Evolutionary conservation across 2,797 vertebrate genomes (phyloP), one percentile per base, ranked within the genome.

Genomic region (Cheirogaleus major): DNA sequence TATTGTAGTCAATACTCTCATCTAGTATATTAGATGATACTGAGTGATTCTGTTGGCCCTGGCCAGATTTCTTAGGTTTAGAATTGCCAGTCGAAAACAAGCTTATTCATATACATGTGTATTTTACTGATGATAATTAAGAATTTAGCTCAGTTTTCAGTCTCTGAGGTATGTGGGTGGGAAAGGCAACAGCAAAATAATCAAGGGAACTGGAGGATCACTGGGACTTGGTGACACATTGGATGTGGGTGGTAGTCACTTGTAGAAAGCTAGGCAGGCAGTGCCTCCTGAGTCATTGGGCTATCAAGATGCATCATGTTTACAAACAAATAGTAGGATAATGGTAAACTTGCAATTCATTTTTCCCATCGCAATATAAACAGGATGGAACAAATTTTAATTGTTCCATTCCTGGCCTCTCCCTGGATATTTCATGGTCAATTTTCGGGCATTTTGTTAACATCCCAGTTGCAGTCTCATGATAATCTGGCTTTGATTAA

Each of bases 321-420:
- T 97, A 95, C 81, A 97, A 97, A 96, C 92, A 95, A 95, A 92
- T 55, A 96, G 52, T 73, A 92, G 30, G 7, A 59, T 89, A 89
- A 86, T 69, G 20, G 32, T 11, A 92, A 87, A 78, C 17, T 91
- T 79, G 41, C 23, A 95, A 94, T 89, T 94, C 84, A 89, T 80
- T 96, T 95, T 88, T 88, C 9, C 30, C 41, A 80, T 45, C 84
- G 8, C 11, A 67, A 69, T 90, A 87, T 83, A 80, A 95, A 81
- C 50, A 89, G 1, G n/a, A 59, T 73, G 82, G 11, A 96, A 89
- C 30, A 89, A 55, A 85, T 80, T 95, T 94, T 79, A 96, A 82
- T 89, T 81, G 1, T 69, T 92, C 7, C 17, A 80, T 92, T 88
- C 14, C 30, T 81, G 14, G 8, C 22, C 52, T 89, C 7, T 82